These are phyloP conservation scores for Halictus ligatus DNA, from an alignment of 2,888 invertebrate genomes.

Conservation along the genomic window DNA sequence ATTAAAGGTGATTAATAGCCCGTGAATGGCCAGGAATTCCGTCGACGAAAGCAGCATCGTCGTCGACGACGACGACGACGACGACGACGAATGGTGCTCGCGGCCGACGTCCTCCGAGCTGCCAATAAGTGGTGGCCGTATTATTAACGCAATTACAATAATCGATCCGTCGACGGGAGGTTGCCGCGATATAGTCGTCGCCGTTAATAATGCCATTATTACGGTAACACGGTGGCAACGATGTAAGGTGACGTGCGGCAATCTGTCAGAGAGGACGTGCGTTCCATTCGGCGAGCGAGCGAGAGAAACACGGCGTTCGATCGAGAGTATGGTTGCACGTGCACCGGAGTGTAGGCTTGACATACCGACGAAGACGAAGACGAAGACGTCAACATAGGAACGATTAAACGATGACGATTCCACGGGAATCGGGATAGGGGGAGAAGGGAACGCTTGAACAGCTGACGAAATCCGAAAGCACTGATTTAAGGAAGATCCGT, in stretches of 20 bases:
- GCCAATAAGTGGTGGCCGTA: conserved; percentile 33
- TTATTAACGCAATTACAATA: conserved; percentile 56
- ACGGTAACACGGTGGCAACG: conserved; percentile 50
- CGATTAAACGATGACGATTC: conserved; percentile 65
- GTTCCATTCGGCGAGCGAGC: conserved; percentile 23
- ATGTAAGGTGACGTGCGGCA: conserved; percentile 58
- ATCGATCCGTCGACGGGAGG: conserved; percentile 41
- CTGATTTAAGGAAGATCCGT: conserved; percentile 25
- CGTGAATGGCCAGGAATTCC: neutral
- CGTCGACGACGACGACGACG: neutral
- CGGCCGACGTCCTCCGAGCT: conserved; percentile 11
- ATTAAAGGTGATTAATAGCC: conserved; percentile 17
- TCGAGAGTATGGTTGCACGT: neutral
- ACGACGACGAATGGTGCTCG: neutral
- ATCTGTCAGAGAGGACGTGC: conserved; percentile 39
- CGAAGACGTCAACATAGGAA: conserved; percentile 10
- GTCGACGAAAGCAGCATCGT: neutral
- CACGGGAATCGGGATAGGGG: conserved; percentile 18
- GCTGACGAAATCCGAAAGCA: conserved; percentile 25
- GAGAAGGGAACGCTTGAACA: conserved; percentile 27
- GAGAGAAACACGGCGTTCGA: neutral
- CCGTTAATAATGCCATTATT: conserved; percentile 52
- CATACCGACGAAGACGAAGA: conserved; percentile 54
- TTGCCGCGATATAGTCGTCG: conserved; percentile 19
- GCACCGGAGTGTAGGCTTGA: conserved; percentile 24